Evolutionary conservation across 2,888 invertebrate genomes (phyloP).

Genomic region (Diloba caeruleocephala): DNA sequence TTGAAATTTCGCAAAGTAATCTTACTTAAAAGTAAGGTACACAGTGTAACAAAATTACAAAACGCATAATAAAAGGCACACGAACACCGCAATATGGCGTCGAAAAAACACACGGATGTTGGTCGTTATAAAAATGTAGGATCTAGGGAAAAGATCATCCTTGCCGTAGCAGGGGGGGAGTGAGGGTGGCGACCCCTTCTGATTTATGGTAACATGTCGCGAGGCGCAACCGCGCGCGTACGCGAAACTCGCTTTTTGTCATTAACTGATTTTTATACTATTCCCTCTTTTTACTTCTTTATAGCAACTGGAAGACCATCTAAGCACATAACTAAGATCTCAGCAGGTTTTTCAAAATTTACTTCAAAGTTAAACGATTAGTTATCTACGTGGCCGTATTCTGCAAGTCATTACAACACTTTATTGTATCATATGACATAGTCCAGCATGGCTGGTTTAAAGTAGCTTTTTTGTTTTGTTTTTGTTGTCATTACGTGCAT

Average conservation of each 20-base stretch:
- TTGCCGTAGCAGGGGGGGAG: slow-evolving; percentile 64
- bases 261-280: slow-evolving; percentile 86
- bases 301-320: slow-evolving; percentile 1
- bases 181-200: slow-evolving; percentile 78
- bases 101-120: slow-evolving; percentile 74
- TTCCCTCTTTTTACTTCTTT: slow-evolving; percentile 54
- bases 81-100: slow-evolving; percentile 59
- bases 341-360: too few relatives aligned
- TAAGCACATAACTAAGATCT: background rate
- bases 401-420: too few relatives aligned
- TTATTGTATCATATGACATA: too few relatives aligned
- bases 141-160: slow-evolving; percentile 88
- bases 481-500: too few relatives aligned
- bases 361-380: too few relatives aligned
- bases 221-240: slow-evolving; percentile 76
- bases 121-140: slow-evolving; percentile 88
- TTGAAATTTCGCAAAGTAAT: too few relatives aligned
- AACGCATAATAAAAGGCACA: slow-evolving; percentile 20
- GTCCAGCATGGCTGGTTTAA: too few relatives aligned
- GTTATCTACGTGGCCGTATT: too few relatives aligned
- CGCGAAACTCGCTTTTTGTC: slow-evolving; percentile 84
- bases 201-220: slow-evolving; percentile 89
- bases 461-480: too few relatives aligned
- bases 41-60: slow-evolving; percentile 12
- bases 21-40: background rate